Evolutionary conservation across 2,797 vertebrate genomes (phyloP), one percentile per base, ranked within the genome.

Genomic region (Sitta carolinensis): DNA sequence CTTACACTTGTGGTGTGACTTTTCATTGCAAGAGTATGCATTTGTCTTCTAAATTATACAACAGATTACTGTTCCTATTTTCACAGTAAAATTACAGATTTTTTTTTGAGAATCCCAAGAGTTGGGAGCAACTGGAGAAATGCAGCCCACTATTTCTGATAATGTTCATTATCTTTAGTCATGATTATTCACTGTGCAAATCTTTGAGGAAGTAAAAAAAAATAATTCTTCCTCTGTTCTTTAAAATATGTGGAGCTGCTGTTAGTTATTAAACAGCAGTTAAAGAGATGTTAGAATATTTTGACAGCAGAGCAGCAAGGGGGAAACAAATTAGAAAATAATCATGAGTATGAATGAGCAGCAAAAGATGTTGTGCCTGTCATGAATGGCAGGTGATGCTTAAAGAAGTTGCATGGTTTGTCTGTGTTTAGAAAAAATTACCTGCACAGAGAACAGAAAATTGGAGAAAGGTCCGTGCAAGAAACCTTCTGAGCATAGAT

Each of bases 251-350:
- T 82, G 86, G 69, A 77, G 40, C 30, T 95, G 13, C 15, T 93
- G 5, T 75, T 91, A 78, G 82, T 89, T 89, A 87, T 95, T 85
- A 95, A 96, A 85, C 47, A 93, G 48, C 52, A 91, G 72, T 92
- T 92, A 78, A 93, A 86, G 47, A 88, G 51, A 64, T 57, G 34
- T 83, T 96, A 79, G 77, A 93, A 80, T 93, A 63, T 76, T 95
- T 92, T 94, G 91, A 87, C 90, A 88, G 81, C 18, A 3, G 16
- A 57, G 26, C 57, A 84, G 59, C 75, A 94, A 94, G 84, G 72
- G 17, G 25, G 30, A 96, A 93, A 50, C 25, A 67, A 94, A 91
- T 92, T 93, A 92, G 54, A 70, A 82, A 91, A 91, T 54, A 89
- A 93, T 96, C 64, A 78, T 1, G 42, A 95, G 63, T 40, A 48